Conservation (phyloP, 2,797 vertebrate genomes). For the Notolepis coatsorum region DNA sequence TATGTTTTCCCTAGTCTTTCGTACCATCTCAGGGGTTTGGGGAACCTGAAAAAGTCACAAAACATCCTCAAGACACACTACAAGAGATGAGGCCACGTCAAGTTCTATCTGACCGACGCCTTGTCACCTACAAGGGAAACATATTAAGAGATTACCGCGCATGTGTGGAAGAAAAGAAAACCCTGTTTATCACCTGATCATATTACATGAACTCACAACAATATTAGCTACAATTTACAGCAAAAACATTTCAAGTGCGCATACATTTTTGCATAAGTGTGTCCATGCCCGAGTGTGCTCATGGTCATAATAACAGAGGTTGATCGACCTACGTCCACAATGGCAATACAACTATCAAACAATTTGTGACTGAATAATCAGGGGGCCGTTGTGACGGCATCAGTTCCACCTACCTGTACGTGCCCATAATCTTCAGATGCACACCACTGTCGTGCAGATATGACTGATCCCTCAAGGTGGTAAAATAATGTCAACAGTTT, state of each 20-base stretch:
- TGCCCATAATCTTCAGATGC: slow-evolving; percentile 89
- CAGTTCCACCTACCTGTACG: slow-evolving; percentile 90
- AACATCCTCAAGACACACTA: slow-evolving; percentile 98
- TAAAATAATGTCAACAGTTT: slow-evolving; percentile 98
- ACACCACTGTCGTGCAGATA: slow-evolving; percentile 90
- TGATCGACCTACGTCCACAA: slow-evolving; percentile 9
- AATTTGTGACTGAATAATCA: slow-evolving; percentile 16
- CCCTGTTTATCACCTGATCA: background rate
- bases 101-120: slow-evolving; percentile 92
- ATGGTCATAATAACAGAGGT: slow-evolving; percentile 19
- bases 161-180: slow-evolving; percentile 94
- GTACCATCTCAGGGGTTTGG: slow-evolving; percentile 94
- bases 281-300: too few relatives aligned
- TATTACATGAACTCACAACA: slow-evolving; percentile 1
- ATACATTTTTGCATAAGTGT: too few relatives aligned
- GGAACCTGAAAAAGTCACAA: slow-evolving; percentile 98
- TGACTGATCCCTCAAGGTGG: slow-evolving; percentile 87
- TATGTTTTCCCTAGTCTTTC: slow-evolving; percentile 88
- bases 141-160: slow-evolving; percentile 99
- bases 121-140: slow-evolving; percentile 96
- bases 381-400: slow-evolving; percentile 47
- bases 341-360: slow-evolving; percentile 6
- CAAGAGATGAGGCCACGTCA: slow-evolving; percentile 96
- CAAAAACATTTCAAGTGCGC: slow-evolving; percentile 12
- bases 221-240: background rate